Conservation (phyloP, 2,888 invertebrate species). For the Morinoia aosen region DNA sequence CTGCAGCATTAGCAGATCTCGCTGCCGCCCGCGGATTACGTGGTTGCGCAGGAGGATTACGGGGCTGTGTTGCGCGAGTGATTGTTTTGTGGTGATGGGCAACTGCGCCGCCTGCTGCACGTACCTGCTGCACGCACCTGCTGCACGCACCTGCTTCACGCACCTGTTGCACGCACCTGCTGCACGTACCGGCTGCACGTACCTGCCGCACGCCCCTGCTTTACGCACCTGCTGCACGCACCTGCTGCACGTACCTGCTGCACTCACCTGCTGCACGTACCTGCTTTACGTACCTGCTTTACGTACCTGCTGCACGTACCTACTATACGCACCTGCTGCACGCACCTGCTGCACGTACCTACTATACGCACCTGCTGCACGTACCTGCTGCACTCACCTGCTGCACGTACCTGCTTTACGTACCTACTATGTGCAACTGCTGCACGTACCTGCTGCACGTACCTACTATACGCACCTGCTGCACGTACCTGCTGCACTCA, state of each 20-base stretch:
- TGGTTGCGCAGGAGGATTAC: neutral
- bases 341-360: too few species aligned
- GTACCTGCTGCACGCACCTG: neutral
- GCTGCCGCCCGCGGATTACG: neutral
- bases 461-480: too few species aligned
- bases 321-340: too few species aligned
- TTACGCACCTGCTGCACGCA: neutral
- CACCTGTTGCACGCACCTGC: neutral
- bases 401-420: too few species aligned
- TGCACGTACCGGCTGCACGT: neutral
- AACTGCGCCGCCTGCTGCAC: neutral
- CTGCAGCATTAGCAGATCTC: neutral
- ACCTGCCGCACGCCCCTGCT: neutral
- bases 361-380: too few species aligned
- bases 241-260: neutral
- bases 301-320: too few species aligned
- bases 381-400: too few species aligned
- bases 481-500: too few species aligned
- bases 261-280: too few species aligned
- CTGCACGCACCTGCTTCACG: neutral
- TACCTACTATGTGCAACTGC: too few species aligned
- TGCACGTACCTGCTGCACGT: too few species aligned
- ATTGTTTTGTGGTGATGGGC: neutral
- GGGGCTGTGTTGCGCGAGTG: neutral
- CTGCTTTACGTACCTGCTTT: too few species aligned